phyloP scores from a whole-genome alignment of 2,113 vertebrate species.

The Apteryx mantelli region DNA sequence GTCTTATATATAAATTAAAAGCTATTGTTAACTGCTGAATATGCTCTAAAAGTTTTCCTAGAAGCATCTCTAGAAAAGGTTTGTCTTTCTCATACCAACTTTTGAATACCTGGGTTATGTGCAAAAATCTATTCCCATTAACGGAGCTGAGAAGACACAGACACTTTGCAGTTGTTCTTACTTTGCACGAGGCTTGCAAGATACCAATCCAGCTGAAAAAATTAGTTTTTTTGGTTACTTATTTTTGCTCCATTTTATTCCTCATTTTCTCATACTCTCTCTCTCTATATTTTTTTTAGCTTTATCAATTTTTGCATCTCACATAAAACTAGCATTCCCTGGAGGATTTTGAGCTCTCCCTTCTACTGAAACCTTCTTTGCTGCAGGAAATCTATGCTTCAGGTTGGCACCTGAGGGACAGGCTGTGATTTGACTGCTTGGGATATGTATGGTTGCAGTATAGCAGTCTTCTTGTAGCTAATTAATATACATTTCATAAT shows the following conservation, averaged over 20 bases:
- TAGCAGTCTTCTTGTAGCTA: constrained; percentile 19
- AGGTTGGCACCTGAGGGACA: not conserved
- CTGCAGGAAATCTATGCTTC: not conserved
- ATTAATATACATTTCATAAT: constrained; percentile 19
- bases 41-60: not conserved
- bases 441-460: not conserved
- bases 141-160: not conserved
- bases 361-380: not conserved
- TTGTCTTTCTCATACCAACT: not conserved
- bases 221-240: not conserved
- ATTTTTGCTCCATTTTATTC: not conserved
- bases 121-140: not conserved
- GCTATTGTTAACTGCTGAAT: not conserved
- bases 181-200: not conserved
- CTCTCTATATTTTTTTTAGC: not conserved
- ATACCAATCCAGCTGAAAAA: not conserved
- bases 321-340: not conserved
- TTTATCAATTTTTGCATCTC: not conserved
- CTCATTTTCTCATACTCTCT: not conserved
- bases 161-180: not conserved
- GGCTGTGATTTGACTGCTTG: not conserved
- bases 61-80: not conserved
- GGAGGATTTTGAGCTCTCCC: not conserved
- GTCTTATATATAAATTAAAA: not conserved
- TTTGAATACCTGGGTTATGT: not conserved